Percentiles rank a stretch among this genome's conserved stretches.
These are phyloP conservation scores for Taeniopygia guttata DNA, from an alignment of 2,797 vertebrate genomes.

Conservation along the genomic window DNA sequence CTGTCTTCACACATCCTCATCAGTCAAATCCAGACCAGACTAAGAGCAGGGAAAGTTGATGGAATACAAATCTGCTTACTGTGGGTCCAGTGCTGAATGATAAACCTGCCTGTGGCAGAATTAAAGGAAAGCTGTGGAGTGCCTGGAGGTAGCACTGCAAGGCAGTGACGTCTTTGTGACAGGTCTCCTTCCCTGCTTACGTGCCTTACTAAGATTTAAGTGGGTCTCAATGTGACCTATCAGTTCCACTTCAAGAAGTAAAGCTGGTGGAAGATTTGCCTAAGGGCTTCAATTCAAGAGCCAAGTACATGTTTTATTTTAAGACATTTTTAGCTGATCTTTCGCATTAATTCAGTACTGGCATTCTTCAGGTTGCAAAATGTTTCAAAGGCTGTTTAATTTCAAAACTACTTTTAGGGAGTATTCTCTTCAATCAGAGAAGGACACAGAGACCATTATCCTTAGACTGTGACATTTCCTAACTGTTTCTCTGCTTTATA, in stretches of 20 bases:
- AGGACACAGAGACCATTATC: background rate
- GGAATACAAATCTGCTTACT: background rate
- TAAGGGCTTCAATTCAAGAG: background rate
- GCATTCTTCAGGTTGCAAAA: background rate
- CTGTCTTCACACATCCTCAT: background rate
- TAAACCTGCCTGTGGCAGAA: background rate
- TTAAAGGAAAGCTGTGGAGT: background rate
- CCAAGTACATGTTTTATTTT: background rate
- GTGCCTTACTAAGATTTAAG: background rate
- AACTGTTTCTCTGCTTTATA: background rate
- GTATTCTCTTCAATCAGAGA: background rate
- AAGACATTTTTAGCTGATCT: background rate
- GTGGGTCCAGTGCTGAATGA: background rate
- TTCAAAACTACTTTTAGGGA: background rate
- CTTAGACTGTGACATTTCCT: background rate
- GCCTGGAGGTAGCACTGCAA: background rate
- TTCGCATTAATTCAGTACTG: background rate
- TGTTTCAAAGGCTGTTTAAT: background rate
- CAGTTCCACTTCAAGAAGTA: background rate
- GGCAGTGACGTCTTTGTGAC: background rate
- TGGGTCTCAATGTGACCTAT: background rate
- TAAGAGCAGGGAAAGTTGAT: background rate
- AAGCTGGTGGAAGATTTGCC: background rate
- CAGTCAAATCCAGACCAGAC: background rate
- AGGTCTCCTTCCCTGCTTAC: background rate